These are phyloP conservation scores for Sminthurinus aureus DNA, from an alignment of 2,888 invertebrate species.

Conservation along the genomic window DNA sequence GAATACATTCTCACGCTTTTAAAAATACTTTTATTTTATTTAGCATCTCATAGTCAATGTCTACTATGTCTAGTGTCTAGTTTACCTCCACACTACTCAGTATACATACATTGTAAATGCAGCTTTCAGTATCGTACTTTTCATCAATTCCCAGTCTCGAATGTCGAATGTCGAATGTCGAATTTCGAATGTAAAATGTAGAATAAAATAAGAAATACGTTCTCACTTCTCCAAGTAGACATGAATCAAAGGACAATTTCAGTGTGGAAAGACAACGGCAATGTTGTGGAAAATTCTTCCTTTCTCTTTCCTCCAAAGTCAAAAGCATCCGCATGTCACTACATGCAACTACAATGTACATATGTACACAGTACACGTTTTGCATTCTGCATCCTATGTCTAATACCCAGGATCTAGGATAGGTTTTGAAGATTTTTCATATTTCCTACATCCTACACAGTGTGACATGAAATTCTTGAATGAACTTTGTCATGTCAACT, in stretches of 20 bases:
- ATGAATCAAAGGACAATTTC: conserved; percentile 21
- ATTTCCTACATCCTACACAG: too few species aligned
- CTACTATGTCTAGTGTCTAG: background rate
- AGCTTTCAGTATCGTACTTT: background rate
- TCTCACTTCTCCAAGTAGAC: conserved; percentile 22
- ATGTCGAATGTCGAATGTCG: background rate
- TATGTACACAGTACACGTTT: too few species aligned
- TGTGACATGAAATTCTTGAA: background rate
- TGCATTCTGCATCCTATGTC: too few species aligned
- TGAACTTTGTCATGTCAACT: background rate
- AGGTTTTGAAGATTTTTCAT: too few species aligned
- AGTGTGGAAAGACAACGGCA: background rate
- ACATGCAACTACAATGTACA: background rate
- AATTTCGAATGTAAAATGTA: too few species aligned
- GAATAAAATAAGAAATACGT: conserved; percentile 6
- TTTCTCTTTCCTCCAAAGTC: background rate
- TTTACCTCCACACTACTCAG: background rate
- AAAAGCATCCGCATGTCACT: background rate
- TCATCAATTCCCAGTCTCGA: background rate
- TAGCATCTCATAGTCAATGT: background rate
- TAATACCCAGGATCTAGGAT: too few species aligned
- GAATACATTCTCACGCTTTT: background rate
- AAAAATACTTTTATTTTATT: background rate
- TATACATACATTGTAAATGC: background rate
- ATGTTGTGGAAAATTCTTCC: conserved; percentile 1